A percentile compares a stretch with the other conserved stretches of the same genome.
These are phyloP conservation scores for Seira musarum DNA, from an alignment of 2,888 invertebrate species.

Conservation along the genomic window DNA sequence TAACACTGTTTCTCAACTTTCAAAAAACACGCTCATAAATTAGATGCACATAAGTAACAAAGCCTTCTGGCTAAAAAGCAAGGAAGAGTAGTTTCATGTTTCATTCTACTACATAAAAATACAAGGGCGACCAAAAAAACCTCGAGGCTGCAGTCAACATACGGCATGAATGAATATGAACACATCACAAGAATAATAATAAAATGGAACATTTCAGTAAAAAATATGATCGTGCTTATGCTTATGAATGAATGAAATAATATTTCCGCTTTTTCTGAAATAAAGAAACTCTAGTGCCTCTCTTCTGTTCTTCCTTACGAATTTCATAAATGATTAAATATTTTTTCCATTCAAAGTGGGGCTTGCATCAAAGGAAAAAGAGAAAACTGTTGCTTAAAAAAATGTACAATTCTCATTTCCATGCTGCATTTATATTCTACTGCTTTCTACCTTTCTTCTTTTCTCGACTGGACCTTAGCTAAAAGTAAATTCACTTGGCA, in stretches of 20 bases:
- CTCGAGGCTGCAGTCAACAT: background rate
- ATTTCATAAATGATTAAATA: slow-evolving; percentile 11
- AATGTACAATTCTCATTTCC: background rate
- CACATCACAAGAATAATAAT: slow-evolving; percentile 3
- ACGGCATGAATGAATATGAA: background rate
- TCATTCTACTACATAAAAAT: background rate
- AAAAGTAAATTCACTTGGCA: background rate
- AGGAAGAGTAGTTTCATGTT: background rate
- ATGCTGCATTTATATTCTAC: no score
- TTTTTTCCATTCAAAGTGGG: background rate
- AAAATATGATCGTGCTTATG: slow-evolving; percentile 2
- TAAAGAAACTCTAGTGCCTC: background rate
- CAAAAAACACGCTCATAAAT: slow-evolving; percentile 33
- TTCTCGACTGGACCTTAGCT: background rate
- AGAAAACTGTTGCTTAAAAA: slow-evolving; percentile 5
- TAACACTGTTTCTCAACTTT: slow-evolving; percentile 36
- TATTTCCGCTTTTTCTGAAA: background rate
- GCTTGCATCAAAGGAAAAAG: background rate
- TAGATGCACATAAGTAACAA: slow-evolving; percentile 11
- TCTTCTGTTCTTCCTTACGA: background rate
- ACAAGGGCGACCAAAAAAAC: background rate
- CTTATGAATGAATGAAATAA: background rate
- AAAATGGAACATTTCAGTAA: background rate
- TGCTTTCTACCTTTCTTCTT: no score
- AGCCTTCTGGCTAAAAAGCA: slow-evolving; percentile 12